phyloP scores from a whole-genome alignment of 2,113 vertebrate species.

The Mus pahari region DNA sequence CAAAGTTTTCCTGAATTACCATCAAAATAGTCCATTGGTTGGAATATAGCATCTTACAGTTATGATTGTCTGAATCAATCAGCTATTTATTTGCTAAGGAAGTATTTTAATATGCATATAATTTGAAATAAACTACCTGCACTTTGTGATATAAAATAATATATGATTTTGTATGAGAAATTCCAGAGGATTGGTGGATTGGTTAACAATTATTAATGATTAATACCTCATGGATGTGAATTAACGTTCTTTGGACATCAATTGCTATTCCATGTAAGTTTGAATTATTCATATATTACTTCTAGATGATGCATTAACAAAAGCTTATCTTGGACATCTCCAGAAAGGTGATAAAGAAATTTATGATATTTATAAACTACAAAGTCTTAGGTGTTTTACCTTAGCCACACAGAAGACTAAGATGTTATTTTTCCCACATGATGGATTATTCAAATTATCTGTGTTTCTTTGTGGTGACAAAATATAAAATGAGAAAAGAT shows the following conservation, averaged over 20 bases:
- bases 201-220: neutral
- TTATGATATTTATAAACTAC: neutral
- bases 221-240: fast-evolving
- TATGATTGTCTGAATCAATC: neutral
- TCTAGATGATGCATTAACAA: neutral
- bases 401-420: neutral
- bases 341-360: neutral
- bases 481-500: neutral
- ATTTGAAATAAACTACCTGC: neutral
- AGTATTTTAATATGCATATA: neutral
- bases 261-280: neutral
- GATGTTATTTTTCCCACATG: neutral
- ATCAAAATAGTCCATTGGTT: neutral
- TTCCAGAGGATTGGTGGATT: neutral
- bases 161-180: neutral
- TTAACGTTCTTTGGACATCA: no score
- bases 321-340: neutral
- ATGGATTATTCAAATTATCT: neutral
- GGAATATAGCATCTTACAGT: neutral
- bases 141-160: neutral
- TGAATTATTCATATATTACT: neutral
- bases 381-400: neutral
- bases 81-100: conserved; percentile 13
- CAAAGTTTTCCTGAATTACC: neutral
- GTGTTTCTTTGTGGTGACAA: neutral